phyloP scores from a whole-genome alignment of 30 jellyfish, hydroid and myxozoan genomes.

The Hydra vulgaris region DNA sequence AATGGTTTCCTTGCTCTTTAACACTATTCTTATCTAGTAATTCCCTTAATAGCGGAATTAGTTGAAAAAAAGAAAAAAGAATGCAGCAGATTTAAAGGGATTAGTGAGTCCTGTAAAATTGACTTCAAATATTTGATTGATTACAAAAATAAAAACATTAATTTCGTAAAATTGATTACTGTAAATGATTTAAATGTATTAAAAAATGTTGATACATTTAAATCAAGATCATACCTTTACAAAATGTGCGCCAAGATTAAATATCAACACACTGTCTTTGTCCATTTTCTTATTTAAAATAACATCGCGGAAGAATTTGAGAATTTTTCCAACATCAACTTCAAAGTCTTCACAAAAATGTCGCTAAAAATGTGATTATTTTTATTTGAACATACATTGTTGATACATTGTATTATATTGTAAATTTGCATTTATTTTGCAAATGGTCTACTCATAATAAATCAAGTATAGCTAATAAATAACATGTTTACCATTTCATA shows the following conservation, averaged over 20 bases:
- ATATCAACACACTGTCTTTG: conserved; percentile 50
- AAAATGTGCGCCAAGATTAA: conserved; percentile 93
- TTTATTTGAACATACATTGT: not conserved
- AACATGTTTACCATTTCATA: conserved; percentile 59
- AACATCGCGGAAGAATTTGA: conserved; percentile 33
- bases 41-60: too few species aligned
- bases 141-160: too few species aligned
- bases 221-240: conserved; percentile 50
- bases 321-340: conserved; percentile 41
- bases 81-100: too few species aligned
- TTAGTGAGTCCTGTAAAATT: too few species aligned
- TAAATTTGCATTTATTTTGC: too few species aligned
- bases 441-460: not conserved
- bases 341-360: conserved; percentile 89
- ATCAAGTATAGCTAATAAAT: not conserved
- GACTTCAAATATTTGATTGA: too few species aligned
- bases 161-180: too few species aligned
- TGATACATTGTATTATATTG: too few species aligned
- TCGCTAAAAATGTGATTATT: conserved; percentile 29
- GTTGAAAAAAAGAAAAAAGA: too few species aligned
- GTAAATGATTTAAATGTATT: not conserved
- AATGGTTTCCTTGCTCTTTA: too few species aligned
- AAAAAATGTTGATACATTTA: not conserved
- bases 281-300: conserved; percentile 52
- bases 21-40: too few species aligned